Evolutionary conservation across 30 jellyfish, hydroid and myxozoan species (phyloP).

Genomic region (Aurelia coerulea): DNA sequence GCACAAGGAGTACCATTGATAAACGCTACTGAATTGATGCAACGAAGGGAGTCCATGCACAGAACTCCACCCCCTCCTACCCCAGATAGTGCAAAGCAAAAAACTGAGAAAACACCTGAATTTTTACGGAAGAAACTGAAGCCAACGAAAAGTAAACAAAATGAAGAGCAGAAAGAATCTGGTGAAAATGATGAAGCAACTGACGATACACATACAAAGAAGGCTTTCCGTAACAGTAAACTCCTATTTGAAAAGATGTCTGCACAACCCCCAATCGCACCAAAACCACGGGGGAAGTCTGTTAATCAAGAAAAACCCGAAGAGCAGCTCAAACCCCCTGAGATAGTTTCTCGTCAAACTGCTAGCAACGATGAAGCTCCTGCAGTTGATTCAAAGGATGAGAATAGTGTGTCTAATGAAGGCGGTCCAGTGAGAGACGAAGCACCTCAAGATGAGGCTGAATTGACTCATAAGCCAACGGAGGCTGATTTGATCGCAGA

Average conservation of each 20-base stretch:
- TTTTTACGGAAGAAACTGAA: constrained; percentile 52
- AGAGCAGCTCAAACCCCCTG: no score
- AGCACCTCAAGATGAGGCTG: no score
- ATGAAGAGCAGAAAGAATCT: not conserved
- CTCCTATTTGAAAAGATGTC: constrained; percentile 46
- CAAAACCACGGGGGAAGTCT: constrained; percentile 21
- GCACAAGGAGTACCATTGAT: constrained; percentile 12
- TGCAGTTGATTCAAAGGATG: no score
- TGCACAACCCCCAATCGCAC: constrained; percentile 32
- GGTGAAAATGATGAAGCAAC: not conserved
- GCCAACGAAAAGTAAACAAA: constrained; percentile 14
- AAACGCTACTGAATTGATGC: constrained; percentile 8
- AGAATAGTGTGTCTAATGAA: no score
- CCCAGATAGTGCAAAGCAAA: constrained; percentile 40
- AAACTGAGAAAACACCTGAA: constrained; percentile 39
- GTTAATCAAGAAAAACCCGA: no score
- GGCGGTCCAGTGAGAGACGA: no score
- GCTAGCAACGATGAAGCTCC: no score
- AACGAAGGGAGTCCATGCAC: constrained; percentile 44
- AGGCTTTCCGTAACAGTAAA: constrained; percentile 43
- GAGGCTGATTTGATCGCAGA: not conserved
- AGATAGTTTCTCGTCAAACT: no score
- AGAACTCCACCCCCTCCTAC: constrained; percentile 68
- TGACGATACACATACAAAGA: not conserved
- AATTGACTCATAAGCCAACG: no score